Percentiles rank a stretch among this genome's conserved stretches.
Conservation (phyloP, 2,797 vertebrate species). For the Acestrorhynchus altus region DNA sequence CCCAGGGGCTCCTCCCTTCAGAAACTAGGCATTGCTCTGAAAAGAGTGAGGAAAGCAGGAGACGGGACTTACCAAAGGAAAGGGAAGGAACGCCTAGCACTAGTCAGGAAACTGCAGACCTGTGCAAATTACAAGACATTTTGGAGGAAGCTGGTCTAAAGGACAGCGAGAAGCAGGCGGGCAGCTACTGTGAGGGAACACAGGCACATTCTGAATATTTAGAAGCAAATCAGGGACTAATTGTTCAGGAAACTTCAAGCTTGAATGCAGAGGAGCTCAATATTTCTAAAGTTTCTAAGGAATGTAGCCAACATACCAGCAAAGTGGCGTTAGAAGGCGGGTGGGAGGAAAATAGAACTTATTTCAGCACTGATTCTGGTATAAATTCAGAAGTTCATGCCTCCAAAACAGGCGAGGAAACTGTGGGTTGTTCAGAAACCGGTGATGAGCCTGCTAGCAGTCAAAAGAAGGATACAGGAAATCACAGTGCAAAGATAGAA, state of each 20-base stretch:
- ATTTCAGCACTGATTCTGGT: background rate
- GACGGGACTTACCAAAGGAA: constrained; percentile 53
- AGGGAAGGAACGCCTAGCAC: constrained; percentile 34
- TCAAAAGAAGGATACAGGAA: constrained; percentile 37
- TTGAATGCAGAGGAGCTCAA: background rate
- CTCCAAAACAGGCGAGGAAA: background rate
- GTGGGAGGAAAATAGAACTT: background rate
- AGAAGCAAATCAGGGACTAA: background rate
- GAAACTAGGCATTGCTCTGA: constrained; percentile 25
- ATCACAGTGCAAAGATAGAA: constrained; percentile 13
- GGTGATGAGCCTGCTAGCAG: background rate
- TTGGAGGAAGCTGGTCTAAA: background rate
- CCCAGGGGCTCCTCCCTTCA: constrained; percentile 51
- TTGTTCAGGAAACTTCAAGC: background rate
- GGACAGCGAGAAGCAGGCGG: background rate
- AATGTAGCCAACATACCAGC: background rate
- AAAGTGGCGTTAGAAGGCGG: background rate
- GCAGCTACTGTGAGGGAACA: background rate
- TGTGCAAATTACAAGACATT: constrained; percentile 20
- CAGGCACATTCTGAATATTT: background rate
- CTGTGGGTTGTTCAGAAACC: constrained; percentile 2
- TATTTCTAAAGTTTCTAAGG: background rate
- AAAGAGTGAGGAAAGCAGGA: constrained; percentile 45
- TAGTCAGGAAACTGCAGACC: constrained; percentile 35
- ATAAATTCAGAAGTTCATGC: background rate